Base-by-base conservation (phyloP, 2,888 invertebrate genomes). In the Cosmia pyralina region DNA sequence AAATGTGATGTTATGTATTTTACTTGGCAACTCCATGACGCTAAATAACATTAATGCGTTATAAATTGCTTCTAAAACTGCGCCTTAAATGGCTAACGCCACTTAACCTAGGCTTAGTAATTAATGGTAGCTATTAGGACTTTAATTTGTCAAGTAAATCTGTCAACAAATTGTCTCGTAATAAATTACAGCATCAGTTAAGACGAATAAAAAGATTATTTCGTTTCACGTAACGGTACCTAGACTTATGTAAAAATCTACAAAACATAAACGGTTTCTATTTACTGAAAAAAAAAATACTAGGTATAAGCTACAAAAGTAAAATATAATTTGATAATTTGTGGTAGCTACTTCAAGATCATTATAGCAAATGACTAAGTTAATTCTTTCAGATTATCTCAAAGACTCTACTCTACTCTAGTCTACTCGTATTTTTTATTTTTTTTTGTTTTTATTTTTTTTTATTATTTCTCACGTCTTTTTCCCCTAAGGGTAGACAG, bases 21-120 rank as follows among this genome's bases (percentile, higher is more conserved):
- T 17, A 38, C 8, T 13, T 5, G 10, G 34, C 5, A 52, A 50
- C 13, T 10, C 8, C 19, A 22, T 15, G 38, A 77, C 68, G 38
- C 38, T 74, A 77, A 74, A 46, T 52, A 15, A 46, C 59, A 69
- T 17, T 75, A 77, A 69, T 69, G 52, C 11, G 53, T 59, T 77
- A 48, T 77, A 77, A 75, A 77, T 75, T 53, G 52, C 77, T 53
- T 41, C 38, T 77, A 19, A 77, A 69, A 69, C n/a, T 41, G 19
- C 52, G 19, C 28, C 38, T 53, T 60, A 19, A 68, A 53, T 59
- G 58, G 68, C 17, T 52, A 48, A 68, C 17, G 6, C 13, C 59
- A 58, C 17, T 46, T 77, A 28, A 38, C 77, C 58, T 59, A 52
- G 22, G 17, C 38, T 52, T 48, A 34, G 22, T 65, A 46, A 69